Evolutionary conservation across 2,888 invertebrate genomes (phyloP), one percentile per base, ranked within the genome.

Genomic region (Dicyrtoma fusca): DNA sequence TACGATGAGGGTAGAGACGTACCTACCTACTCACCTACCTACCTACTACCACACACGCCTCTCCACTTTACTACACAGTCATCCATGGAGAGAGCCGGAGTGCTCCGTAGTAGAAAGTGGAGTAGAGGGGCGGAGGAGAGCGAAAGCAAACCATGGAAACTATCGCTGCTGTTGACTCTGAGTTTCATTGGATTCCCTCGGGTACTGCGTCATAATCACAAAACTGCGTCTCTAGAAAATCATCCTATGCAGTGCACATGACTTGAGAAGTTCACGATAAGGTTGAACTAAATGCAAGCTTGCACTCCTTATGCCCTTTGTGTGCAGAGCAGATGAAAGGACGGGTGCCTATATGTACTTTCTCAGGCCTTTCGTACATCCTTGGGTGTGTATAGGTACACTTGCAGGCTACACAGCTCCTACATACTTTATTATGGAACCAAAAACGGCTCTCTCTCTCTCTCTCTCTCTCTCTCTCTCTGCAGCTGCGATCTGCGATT

Each of bases 141-240:
- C 5, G 11, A 49, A 19, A 49, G 49, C 26, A 57, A 64, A 21
- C 23, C 51, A 49, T 66, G 66, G 53, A 55, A 64, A 45, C 64
- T 64, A 49, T 25, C 49, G 17, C n/a, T 26, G 17, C n/a, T 64
- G 64, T 64, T 64, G 64, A 64, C 64, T 64, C 53, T 66, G 66
- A 26, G 66, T 55, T 66, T 55, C 55, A 66, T 66, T 66, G 66
- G 66, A 66, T 66, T 66, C 55, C 66, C 53, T 19, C 53, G 55
- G 55, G 66, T 66, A 53, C 66, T 66, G 66, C 66, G 66, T 66
- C 66, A 66, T 66, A 66, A 66, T 42, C 66, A 51, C 53, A 55
- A 66, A 51, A 66, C 66, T 66, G 51, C 51, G 51, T 66, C 66
- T 51, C 51, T 17, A 66, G 5, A 55, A 51, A 53, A 34, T 51